A percentile compares a stretch with the other conserved stretches of the same genome.
phyloP scores from a whole-genome alignment of 2,113 vertebrate genomes.

The Salminus brasiliensis region DNA sequence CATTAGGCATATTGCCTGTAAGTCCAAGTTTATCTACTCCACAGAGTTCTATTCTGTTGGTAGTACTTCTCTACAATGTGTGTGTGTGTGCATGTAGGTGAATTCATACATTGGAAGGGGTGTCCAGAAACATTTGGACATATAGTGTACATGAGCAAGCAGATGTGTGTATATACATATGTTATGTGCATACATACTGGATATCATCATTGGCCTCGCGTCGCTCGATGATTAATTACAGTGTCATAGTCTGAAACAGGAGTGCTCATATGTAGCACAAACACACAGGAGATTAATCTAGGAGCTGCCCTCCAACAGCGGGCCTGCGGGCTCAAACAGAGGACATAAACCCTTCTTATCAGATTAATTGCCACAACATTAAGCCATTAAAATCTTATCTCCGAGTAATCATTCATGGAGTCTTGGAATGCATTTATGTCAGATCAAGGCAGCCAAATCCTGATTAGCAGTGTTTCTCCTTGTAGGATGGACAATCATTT shows the following conservation, averaged over 20 bases:
- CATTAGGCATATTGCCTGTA: too few relatives aligned
- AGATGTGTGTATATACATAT: too few relatives aligned
- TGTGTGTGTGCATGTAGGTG: too few relatives aligned
- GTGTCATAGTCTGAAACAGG: slow-evolving; percentile 4
- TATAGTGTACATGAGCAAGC: too few relatives aligned
- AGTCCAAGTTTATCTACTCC: too few relatives aligned
- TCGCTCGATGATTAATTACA: neutral
- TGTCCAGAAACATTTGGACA: too few relatives aligned
- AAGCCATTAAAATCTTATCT: slow-evolving; percentile 83
- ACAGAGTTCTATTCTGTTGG: too few relatives aligned
- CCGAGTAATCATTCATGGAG: slow-evolving; percentile 75
- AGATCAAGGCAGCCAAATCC: slow-evolving; percentile 71
- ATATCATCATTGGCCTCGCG: too few relatives aligned
- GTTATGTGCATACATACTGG: too few relatives aligned
- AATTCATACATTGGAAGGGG: too few relatives aligned
- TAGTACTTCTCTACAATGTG: too few relatives aligned
- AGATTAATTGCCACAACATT: slow-evolving; percentile 80
- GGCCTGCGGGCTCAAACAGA: slow-evolving; percentile 77
- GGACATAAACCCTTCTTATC: slow-evolving; percentile 75
- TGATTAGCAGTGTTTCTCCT: slow-evolving; percentile 70
- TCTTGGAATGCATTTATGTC: slow-evolving; percentile 72
- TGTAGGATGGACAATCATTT: neutral
- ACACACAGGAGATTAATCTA: slow-evolving; percentile 77
- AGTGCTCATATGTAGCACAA: slow-evolving; percentile 26
- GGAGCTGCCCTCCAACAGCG: slow-evolving; percentile 72